Percentiles rank a stretch among this genome's conserved stretches.
Evolutionary conservation across 1,140 invertebrate species (phyloP).

Genomic region (Sycobia sp.): DNA sequence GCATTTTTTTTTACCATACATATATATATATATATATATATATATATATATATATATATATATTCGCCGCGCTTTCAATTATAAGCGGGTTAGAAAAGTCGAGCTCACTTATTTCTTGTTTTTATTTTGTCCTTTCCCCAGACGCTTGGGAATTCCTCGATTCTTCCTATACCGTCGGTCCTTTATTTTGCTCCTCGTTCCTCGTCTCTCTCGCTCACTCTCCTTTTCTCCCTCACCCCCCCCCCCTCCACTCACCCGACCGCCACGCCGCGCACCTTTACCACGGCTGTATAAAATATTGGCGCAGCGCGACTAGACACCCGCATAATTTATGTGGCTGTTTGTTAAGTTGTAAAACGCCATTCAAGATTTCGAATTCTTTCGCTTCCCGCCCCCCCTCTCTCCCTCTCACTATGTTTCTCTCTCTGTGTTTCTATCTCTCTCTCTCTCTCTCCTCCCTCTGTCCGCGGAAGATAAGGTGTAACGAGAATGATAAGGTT

Average conservation of each 20-base stretch:
- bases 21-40: too few relatives aligned
- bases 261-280: too few relatives aligned
- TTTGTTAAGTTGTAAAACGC: slow-evolving; percentile 30
- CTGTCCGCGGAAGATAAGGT: not conserved
- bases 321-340: slow-evolving; percentile 23
- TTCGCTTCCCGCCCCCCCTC: too few relatives aligned
- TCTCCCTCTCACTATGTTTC: too few relatives aligned
- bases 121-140: too few relatives aligned
- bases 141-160: slow-evolving; percentile 20
- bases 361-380: slow-evolving; percentile 1
- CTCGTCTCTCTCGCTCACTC: too few relatives aligned
- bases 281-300: slow-evolving; percentile 16
- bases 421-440: too few relatives aligned
- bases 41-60: too few relatives aligned
- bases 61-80: slow-evolving; percentile 27
- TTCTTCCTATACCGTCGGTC: not conserved
- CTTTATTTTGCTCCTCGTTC: slow-evolving; percentile 2
- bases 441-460: too few relatives aligned
- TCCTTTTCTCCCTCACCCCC: not conserved
- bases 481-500: not conserved
- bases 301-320: not conserved
- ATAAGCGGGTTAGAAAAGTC: slow-evolving; percentile 30
- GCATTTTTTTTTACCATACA: not conserved
- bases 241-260: slow-evolving; percentile 15
- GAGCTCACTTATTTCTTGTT: not conserved